Base-by-base conservation (phyloP, 1,140 invertebrate species). In the Nebria ingens region DNA sequence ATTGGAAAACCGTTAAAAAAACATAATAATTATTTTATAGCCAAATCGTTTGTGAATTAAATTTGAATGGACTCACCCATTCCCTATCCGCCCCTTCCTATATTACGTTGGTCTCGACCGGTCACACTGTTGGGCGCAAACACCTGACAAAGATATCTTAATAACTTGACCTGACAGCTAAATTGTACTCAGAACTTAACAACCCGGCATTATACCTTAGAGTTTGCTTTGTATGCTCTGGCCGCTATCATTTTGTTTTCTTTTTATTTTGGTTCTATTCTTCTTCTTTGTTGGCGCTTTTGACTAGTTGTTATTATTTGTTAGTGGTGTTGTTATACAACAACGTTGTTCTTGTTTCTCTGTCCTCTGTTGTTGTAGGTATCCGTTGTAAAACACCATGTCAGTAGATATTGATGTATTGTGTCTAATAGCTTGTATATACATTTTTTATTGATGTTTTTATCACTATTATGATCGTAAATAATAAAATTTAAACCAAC, bases 71-170 rank as follows among this genome's bases (percentile, higher is more conserved):
- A 17, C 40, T 45, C 6, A 17, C 9, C 40, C n/a, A n/a, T n/a
- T 45, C n/a, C n/a, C n/a, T 9, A 17, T 3, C 15, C 9, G 40
- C 40, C 40, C 40, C 6, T 45, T 9, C 40, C 40, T 17, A 45
- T 11, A 12, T 11, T 17, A 9, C 40, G n/a, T n/a, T n/a, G n/a
- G n/a, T n/a, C n/a, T n/a, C n/a, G n/a, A n/a, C n/a, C n/a, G n/a
- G n/a, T n/a, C n/a, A 45, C 6, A 45, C 15, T 17, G 6, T 9
- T 45, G 40, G 15, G 40, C 15, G 40, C 40, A 45, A 45, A 45
- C 40, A 45, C 40, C 40, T 45, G 40, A 45, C 40, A 45, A 45
- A 45, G 40, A 45, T 45, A 45, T 45, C 40, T 45, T 45, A 45
- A 45, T 45, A 45, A 45, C 40, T 12, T 45, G 40, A 45, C 40